phyloP scores from a whole-genome alignment of 2,113 vertebrate genomes.

The Archilochus colubris region DNA sequence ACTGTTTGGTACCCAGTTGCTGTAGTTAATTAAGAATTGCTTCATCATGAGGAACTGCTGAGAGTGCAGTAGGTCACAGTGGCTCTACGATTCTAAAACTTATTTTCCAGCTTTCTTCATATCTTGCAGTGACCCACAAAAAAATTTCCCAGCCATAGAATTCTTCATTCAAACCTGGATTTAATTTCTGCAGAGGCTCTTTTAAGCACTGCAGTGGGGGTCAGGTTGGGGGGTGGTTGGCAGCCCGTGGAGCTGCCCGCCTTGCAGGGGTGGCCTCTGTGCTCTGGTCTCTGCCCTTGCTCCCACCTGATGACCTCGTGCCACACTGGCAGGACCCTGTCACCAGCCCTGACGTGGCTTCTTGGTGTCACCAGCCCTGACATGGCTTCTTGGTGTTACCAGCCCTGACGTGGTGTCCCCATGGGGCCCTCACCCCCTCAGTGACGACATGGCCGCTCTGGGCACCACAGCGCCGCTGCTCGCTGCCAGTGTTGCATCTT shows the following conservation, averaged over 20 bases:
- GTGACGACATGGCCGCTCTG: neutral
- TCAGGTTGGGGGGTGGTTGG: fast-evolving
- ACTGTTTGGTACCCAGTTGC: neutral
- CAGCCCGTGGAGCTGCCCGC: neutral
- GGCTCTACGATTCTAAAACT: fast-evolving
- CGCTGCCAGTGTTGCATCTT: fast-evolving
- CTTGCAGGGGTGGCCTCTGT: neutral
- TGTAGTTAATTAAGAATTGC: neutral
- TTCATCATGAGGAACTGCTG: neutral
- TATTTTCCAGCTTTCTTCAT: neutral
- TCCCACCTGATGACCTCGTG: too few relatives aligned
- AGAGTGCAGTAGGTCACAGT: neutral
- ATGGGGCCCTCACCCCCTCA: fast-evolving
- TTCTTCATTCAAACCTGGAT: neutral
- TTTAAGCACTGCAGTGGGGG: neutral
- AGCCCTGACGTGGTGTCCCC: fast-evolving
- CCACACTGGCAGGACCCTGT: neutral
- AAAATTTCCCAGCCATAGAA: fast-evolving
- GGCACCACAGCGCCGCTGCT: neutral
- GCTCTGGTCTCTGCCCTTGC: too few relatives aligned
- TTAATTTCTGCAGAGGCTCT: neutral
- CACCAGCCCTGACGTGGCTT: neutral
- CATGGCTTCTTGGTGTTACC: fast-evolving
- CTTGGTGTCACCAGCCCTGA: fast-evolving
- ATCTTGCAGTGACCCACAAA: neutral